Evolutionary conservation across 2,888 invertebrate species (phyloP).

Genomic region (Drosophila algonquin): DNA sequence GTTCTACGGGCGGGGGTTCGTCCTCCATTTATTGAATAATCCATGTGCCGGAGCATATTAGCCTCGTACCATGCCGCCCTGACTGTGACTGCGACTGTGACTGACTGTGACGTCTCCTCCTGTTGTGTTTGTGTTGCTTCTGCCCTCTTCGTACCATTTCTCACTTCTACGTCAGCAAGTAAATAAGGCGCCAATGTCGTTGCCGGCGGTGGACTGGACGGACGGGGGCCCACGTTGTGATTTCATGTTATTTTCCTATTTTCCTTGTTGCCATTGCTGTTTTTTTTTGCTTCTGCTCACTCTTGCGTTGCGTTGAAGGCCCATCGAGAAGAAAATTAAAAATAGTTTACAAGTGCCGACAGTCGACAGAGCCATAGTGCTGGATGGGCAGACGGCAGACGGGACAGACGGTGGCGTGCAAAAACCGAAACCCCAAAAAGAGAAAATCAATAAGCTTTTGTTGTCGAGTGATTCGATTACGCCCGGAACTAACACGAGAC

Average conservation of each 20-base stretch:
- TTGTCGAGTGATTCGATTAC: conserved; percentile 12
- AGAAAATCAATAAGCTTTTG: conserved; percentile 55
- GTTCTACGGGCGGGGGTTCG: conserved; percentile 6
- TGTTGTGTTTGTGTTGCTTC: no score
- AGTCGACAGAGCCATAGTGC: conserved; percentile 14
- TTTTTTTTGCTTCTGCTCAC: conserved; percentile 37
- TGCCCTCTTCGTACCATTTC: conserved; percentile 3
- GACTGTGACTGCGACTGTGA: conserved; percentile 19
- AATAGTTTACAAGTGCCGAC: conserved; percentile 74
- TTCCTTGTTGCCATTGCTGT: conserved; percentile 7
- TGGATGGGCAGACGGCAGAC: neutral
- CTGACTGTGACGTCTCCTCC: conserved; percentile 16
- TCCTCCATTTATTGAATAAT: conserved; percentile 62
- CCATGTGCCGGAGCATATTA: conserved; percentile 40
- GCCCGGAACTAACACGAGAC: neutral
- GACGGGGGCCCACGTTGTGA: conserved; percentile 37
- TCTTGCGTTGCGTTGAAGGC: conserved; percentile 33
- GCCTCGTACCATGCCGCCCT: conserved; percentile 38
- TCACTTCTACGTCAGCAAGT: conserved; percentile 59
- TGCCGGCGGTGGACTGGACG: neutral
- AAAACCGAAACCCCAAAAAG: neutral
- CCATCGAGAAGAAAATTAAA: conserved; percentile 63
- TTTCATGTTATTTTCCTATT: conserved; percentile 42
- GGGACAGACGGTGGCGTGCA: neutral
- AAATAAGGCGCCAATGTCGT: conserved; percentile 66